Evolutionary conservation across 2,113 vertebrate genomes (phyloP).

Genomic region (Alosa alosa): DNA sequence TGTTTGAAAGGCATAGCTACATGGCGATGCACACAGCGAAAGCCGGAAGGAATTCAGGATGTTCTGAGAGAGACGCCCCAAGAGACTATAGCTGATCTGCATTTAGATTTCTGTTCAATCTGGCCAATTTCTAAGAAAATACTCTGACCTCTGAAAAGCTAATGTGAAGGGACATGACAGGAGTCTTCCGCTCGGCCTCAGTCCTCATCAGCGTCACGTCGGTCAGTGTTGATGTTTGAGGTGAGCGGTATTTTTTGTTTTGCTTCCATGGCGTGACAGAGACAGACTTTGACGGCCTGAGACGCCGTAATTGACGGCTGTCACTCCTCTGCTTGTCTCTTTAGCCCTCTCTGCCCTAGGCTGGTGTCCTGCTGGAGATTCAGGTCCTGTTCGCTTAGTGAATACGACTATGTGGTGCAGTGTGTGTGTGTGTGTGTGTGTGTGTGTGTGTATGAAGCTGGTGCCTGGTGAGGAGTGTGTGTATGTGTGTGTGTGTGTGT

Average conservation of each 20-base stretch:
- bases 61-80: no score
- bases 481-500: not conserved
- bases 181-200: not conserved
- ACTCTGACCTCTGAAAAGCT: not conserved
- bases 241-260: not conserved
- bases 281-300: not conserved
- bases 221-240: not conserved
- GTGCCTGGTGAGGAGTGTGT: not conserved
- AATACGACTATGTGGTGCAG: not conserved
- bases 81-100: no score
- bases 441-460: no score
- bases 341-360: not conserved
- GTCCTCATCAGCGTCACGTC: not conserved
- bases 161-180: not conserved
- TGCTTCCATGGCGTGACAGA: not conserved
- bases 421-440: not conserved
- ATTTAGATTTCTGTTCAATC: not conserved
- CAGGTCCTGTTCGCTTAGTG: not conserved
- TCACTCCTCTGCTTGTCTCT: not conserved
- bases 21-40: no score
- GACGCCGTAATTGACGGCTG: not conserved
- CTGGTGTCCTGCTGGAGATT: not conserved
- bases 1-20: no score
- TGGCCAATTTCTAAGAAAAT: not conserved
- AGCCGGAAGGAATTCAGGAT: no score